Evolutionary conservation across 1,140 invertebrate species (phyloP).

Genomic region (Gryon sp.): DNA sequence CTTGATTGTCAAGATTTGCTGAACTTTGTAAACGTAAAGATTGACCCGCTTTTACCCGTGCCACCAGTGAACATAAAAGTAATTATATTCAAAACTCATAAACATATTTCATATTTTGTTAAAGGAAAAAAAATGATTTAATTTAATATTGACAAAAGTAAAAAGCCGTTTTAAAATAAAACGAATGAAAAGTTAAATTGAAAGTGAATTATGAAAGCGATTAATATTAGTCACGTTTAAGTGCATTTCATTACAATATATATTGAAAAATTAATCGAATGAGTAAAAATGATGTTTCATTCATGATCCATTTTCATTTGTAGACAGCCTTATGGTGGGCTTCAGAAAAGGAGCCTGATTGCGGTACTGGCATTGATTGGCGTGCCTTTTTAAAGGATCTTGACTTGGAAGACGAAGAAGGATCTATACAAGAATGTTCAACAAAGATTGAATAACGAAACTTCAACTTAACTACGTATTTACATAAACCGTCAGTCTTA

Average conservation of each 20-base stretch:
- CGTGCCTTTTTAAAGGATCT: slow-evolving; percentile 78
- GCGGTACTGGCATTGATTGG: slow-evolving; percentile 77
- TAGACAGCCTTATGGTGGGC: slow-evolving; percentile 79
- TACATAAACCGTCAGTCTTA: neutral
- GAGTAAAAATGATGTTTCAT: slow-evolving; percentile 5
- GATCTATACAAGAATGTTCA: slow-evolving; percentile 8
- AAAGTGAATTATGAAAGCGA: no score
- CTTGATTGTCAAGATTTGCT: slow-evolving; percentile 82
- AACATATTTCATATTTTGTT: no score
- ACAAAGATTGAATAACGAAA: slow-evolving; percentile 13
- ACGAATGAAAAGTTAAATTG: no score
- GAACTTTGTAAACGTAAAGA: slow-evolving; percentile 81
- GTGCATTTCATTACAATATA: neutral
- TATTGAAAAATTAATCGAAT: no score
- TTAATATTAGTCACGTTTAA: no score
- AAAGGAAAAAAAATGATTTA: neutral
- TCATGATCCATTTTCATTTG: slow-evolving; percentile 40
- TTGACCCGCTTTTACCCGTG: slow-evolving; percentile 79
- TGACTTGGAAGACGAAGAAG: slow-evolving; percentile 71
- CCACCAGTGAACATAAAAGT: slow-evolving; percentile 80
- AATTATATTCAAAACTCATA: slow-evolving; percentile 25
- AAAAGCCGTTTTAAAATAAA: no score
- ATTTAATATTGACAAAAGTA: no score
- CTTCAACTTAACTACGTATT: neutral
- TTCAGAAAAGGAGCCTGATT: slow-evolving; percentile 74